Evolutionary conservation across 2,888 invertebrate species (phyloP).

Genomic region (Pterostichus madidus): DNA sequence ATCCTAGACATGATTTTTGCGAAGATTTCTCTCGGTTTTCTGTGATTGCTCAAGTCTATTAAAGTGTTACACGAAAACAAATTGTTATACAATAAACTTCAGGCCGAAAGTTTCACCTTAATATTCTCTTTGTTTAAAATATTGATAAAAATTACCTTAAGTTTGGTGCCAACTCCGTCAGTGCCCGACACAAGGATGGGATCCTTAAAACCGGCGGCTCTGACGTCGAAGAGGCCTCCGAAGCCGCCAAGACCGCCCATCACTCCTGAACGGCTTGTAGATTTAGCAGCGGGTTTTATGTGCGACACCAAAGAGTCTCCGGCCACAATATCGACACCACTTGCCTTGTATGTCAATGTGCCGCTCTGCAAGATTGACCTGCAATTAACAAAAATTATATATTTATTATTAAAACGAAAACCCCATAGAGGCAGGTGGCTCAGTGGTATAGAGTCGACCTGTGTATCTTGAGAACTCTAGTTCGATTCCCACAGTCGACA

Average conservation of each 20-base stretch:
- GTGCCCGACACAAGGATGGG: conserved; percentile 96
- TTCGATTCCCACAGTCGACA: too few relatives aligned
- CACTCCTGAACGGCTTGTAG: conserved; percentile 88
- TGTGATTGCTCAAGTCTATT: too few relatives aligned
- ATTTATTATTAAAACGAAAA: too few relatives aligned
- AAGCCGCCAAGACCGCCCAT: conserved; percentile 93
- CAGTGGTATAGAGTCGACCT: too few relatives aligned
- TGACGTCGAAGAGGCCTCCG: conserved; percentile 94
- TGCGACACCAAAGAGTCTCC: conserved; percentile 91
- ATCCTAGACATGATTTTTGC: too few relatives aligned
- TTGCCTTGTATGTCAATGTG: conserved; percentile 90
- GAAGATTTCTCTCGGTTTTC: too few relatives aligned
- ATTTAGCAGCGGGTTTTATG: conserved; percentile 90
- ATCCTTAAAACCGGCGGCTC: conserved; percentile 85
- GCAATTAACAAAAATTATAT: background rate
- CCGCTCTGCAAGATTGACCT: conserved; percentile 81
- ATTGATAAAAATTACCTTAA: conserved; percentile 82
- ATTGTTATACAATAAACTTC: too few relatives aligned
- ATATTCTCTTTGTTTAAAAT: too few relatives aligned
- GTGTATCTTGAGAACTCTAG: too few relatives aligned
- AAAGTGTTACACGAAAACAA: too few relatives aligned
- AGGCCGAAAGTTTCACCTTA: too few relatives aligned
- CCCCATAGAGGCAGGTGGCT: too few relatives aligned
- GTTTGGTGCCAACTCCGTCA: conserved; percentile 98
- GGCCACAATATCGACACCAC: conserved; percentile 96